Evolutionary conservation across 2,888 invertebrate species (phyloP).

Genomic region (Elegia similella): DNA sequence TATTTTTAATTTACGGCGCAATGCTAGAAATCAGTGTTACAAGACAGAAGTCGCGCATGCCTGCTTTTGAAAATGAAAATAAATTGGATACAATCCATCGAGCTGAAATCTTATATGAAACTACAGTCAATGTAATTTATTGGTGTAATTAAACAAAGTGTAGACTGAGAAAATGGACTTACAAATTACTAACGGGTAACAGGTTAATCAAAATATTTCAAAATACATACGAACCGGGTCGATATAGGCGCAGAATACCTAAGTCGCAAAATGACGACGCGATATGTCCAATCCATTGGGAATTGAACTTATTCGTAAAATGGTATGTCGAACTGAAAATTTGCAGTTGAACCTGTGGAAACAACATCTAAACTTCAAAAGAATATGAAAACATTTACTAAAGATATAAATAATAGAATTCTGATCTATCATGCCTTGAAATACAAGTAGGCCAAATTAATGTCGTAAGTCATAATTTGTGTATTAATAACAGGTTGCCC

Average conservation of each 20-base stretch:
- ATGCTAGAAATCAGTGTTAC: neutral
- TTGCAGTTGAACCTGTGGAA: no score
- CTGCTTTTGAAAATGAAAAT: neutral
- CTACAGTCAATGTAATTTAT: neutral
- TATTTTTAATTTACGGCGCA: neutral
- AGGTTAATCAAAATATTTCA: constrained; percentile 18
- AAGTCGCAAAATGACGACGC: neutral
- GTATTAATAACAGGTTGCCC: no score
- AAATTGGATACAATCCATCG: neutral
- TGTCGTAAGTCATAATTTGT: no score
- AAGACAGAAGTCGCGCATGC: neutral
- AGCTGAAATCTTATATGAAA: neutral
- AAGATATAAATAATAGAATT: no score
- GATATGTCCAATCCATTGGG: no score
- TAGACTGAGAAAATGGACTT: constrained; percentile 3
- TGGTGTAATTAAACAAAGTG: constrained; percentile 4
- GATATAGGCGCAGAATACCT: neutral
- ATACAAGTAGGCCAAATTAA: no score
- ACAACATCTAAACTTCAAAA: no score
- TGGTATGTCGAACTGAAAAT: no score
- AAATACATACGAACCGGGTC: constrained; percentile 8
- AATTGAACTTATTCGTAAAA: no score
- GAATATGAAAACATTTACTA: no score
- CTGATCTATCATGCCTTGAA: no score
- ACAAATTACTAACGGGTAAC: constrained; percentile 6